Conservation (phyloP, 1,140 invertebrate species). For the Gonioctena quinquepunctata region DNA sequence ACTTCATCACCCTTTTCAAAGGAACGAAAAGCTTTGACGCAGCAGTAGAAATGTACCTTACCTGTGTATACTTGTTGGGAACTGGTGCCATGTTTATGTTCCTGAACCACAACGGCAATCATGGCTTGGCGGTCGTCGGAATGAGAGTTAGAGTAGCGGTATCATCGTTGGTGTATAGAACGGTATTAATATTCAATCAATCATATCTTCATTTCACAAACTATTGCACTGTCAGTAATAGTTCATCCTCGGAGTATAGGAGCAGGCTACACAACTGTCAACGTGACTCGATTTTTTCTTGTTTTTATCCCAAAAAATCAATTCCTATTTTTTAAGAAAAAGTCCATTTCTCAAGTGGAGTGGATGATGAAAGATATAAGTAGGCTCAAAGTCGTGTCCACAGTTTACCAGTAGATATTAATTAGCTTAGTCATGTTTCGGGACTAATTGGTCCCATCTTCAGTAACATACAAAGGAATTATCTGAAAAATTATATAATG, state of each 20-base stretch:
- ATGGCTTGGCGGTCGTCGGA: conserved; percentile 58
- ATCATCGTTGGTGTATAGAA: conserved; percentile 66
- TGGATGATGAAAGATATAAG: no score
- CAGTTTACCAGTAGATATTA: no score
- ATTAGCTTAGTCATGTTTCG: no score
- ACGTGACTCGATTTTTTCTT: neutral
- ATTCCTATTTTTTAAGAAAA: no score
- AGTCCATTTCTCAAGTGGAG: no score
- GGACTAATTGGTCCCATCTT: no score
- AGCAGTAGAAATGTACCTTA: conserved; percentile 53
- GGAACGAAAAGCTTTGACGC: conserved; percentile 48
- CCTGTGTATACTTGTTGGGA: conserved; percentile 53
- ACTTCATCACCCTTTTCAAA: conserved; percentile 46
- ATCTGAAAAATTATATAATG: no score
- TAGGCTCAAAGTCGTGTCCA: no score
- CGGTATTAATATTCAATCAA: conserved; percentile 55
- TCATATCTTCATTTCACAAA: neutral
- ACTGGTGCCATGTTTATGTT: conserved; percentile 53
- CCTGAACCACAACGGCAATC: conserved; percentile 49
- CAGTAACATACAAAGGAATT: no score
- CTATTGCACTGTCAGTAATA: neutral
- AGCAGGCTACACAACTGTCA: no score
- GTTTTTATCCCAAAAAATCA: neutral
- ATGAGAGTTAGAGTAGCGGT: conserved; percentile 65
- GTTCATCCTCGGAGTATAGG: neutral